Conservation (phyloP, 2,888 invertebrate genomes). For the Lasius platythorax region DNA sequence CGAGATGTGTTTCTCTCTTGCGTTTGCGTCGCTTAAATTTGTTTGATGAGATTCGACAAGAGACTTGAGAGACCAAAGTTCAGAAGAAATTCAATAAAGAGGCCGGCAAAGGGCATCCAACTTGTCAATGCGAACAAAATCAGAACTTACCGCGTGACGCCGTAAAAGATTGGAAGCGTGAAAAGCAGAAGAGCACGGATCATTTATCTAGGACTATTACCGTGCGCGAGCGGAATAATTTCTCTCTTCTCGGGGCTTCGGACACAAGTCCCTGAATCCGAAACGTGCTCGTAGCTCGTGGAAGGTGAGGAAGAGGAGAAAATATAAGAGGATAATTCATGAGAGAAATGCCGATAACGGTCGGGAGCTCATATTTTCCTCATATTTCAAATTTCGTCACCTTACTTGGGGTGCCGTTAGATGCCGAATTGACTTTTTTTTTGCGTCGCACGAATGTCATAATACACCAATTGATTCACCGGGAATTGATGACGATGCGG, state of each 20-base stretch:
- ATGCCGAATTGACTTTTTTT: slow-evolving; percentile 10
- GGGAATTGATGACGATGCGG: neutral
- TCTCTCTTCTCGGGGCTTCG: slow-evolving; percentile 1
- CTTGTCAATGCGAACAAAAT: slow-evolving; percentile 16
- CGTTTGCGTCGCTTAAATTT: neutral
- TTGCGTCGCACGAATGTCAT: neutral
- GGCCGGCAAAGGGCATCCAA: too few relatives aligned
- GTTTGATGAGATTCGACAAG: neutral
- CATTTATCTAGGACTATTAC: slow-evolving; percentile 23
- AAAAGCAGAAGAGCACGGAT: neutral
- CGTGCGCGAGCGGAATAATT: slow-evolving; percentile 29
- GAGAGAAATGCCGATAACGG: neutral
- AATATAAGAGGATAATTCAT: neutral
- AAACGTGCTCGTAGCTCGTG: neutral
- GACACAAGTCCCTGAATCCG: neutral
- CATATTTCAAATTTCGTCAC: slow-evolving; percentile 25
- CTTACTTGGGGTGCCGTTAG: neutral
- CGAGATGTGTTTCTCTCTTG: neutral
- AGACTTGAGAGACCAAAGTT: slow-evolving; percentile 16
- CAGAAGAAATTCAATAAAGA: slow-evolving; percentile 23
- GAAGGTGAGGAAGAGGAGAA: neutral
- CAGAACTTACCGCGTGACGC: neutral
- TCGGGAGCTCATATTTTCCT: neutral
- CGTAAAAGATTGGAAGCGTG: slow-evolving; percentile 19
- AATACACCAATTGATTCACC: neutral